Evolutionary conservation across 2,797 vertebrate species (phyloP).

Genomic region (Tadarida brasiliensis): DNA sequence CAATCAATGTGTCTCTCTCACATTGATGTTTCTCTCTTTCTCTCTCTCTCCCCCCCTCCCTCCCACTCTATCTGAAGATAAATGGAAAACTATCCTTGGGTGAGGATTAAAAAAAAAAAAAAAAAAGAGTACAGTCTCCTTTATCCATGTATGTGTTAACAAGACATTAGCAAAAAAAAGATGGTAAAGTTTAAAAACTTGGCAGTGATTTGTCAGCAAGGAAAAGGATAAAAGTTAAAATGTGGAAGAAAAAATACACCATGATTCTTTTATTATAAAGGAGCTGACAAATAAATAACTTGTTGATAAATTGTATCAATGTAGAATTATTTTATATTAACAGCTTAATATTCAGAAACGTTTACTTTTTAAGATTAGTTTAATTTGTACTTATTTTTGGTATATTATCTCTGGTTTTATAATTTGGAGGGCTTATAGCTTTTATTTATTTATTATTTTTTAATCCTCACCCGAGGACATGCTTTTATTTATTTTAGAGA

Average conservation of each 20-base stretch:
- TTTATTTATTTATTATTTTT: background rate
- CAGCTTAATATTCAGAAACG: background rate
- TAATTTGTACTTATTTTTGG: background rate
- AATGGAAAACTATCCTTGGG: too few relatives aligned
- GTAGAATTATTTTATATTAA: background rate
- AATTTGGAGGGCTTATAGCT: background rate
- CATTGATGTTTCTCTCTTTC: too few relatives aligned
- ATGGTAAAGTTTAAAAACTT: background rate
- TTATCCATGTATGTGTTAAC: background rate
- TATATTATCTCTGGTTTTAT: background rate
- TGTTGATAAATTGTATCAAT: background rate
- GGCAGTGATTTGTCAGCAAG: background rate
- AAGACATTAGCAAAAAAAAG: background rate
- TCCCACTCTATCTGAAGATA: too few relatives aligned
- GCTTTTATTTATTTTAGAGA: background rate
- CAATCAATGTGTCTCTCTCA: too few relatives aligned
- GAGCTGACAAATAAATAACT: background rate
- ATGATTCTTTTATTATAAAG: background rate
- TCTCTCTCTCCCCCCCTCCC: too few relatives aligned
- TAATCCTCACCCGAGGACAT: background rate
- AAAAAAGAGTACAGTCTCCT: background rate
- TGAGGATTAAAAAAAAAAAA: too few relatives aligned
- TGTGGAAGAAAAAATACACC: background rate
- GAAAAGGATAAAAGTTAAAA: conserved; percentile 1
- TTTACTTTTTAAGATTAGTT: background rate